Evolutionary conservation across 1,140 invertebrate species (phyloP).

Genomic region (Drosophila simulans): DNA sequence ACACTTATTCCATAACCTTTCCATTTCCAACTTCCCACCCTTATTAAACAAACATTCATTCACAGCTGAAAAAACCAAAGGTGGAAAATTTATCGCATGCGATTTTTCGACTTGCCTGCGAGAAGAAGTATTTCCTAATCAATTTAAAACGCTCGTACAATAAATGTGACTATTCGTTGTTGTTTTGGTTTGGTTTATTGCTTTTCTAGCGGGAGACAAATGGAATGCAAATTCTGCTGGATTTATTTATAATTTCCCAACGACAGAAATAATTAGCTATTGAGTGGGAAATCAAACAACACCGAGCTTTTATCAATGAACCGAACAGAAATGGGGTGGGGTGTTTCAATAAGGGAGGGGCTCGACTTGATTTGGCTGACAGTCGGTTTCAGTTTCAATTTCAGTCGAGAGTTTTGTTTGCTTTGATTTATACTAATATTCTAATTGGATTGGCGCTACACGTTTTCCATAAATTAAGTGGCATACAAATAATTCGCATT

Average conservation of each 20-base stretch:
- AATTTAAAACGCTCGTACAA: constrained; percentile 15
- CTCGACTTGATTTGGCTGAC: constrained; percentile 17
- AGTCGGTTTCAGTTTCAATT: constrained; percentile 16
- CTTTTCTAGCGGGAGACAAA: constrained; percentile 5
- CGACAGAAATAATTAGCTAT: constrained; percentile 50
- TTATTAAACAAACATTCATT: constrained; percentile 10
- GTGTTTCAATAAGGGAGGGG: constrained; percentile 29
- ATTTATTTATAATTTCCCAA: constrained; percentile 53
- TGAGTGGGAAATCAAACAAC: constrained; percentile 34
- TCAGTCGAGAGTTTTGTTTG: constrained; percentile 8
- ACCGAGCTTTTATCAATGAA: constrained; percentile 67
- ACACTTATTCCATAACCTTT: neutral
- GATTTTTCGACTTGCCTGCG: constrained; percentile 5
- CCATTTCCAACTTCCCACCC: neutral
- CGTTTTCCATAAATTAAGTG: constrained; percentile 73
- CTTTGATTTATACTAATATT: constrained; percentile 44
- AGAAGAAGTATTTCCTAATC: constrained; percentile 12
- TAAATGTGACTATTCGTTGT: constrained; percentile 15
- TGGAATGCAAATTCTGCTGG: constrained; percentile 41
- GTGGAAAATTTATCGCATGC: constrained; percentile 19
- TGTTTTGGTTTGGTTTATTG: constrained; percentile 25
- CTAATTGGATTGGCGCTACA: constrained; percentile 70
- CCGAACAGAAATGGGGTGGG: constrained; percentile 6
- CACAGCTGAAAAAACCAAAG: neutral
- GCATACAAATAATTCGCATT: constrained; percentile 60